Conservation (phyloP, 2,797 vertebrate species). For the Muscicapa comitata region DNA sequence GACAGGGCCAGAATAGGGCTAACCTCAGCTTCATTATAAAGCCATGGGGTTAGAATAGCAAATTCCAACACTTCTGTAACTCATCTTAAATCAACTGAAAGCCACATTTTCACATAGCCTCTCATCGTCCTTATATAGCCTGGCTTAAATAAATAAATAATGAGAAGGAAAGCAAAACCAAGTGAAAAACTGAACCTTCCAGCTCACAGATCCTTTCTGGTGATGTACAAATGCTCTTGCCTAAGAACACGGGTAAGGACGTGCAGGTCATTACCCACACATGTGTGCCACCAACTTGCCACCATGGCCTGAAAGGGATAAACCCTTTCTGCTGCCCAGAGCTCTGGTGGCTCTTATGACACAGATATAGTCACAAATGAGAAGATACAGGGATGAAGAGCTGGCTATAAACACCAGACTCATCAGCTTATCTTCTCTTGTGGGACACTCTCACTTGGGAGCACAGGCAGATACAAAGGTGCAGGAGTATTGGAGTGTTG, state of each 20-base stretch:
- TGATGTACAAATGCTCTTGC: fast-evolving
- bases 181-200: not conserved
- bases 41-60: not conserved
- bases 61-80: not conserved
- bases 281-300: not conserved
- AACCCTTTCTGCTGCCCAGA: not conserved
- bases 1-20: not conserved
- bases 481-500: not conserved
- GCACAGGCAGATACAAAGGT: fast-evolving
- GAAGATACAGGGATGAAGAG: not conserved
- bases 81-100: not conserved
- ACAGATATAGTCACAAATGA: not conserved
- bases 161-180: not conserved
- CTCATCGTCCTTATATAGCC: not conserved
- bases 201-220: not conserved
- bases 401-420: not conserved
- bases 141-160: constrained; percentile 8
- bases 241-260: not conserved
- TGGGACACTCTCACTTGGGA: not conserved
- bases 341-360: not conserved
- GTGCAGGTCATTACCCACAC: not conserved
- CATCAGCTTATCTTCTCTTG: not conserved
- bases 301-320: not conserved
- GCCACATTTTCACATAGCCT: not conserved
- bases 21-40: not conserved